Evolutionary conservation across 2,888 invertebrate species (phyloP).

Genomic region (Isoperla grammatica): DNA sequence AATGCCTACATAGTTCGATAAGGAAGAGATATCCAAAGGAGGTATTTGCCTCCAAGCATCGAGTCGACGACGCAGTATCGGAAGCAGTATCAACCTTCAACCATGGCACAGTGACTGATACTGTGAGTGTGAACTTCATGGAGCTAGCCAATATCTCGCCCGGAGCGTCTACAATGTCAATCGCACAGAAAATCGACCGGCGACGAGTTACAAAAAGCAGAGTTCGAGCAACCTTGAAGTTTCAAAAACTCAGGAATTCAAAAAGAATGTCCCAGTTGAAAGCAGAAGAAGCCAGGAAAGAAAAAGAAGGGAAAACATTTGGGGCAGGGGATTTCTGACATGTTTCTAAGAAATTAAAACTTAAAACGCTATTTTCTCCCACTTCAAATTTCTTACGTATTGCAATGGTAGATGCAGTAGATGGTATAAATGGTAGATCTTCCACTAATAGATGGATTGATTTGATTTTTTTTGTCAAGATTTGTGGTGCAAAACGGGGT

Average conservation of each 20-base stretch:
- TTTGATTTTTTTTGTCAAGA: no score
- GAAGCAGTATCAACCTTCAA: background rate
- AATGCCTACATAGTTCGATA: constrained; percentile 24
- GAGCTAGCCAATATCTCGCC: background rate
- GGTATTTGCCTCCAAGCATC: background rate
- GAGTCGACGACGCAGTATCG: background rate
- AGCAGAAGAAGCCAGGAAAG: constrained; percentile 1
- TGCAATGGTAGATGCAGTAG: no score
- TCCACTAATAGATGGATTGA: no score
- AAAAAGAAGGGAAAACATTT: background rate
- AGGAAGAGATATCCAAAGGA: constrained; percentile 24
- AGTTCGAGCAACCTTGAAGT: background rate
- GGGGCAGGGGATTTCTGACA: background rate
- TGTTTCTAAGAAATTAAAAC: no score
- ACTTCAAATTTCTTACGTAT: no score
- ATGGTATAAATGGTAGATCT: no score
- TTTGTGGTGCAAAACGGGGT: no score
- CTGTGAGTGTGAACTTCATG: background rate
- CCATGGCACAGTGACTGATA: background rate
- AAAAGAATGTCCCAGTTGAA: background rate
- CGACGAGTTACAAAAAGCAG: background rate
- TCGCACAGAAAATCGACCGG: background rate
- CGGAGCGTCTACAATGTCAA: background rate
- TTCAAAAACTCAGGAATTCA: background rate
- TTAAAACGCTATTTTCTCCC: no score